Evolutionary conservation across 1,140 invertebrate genomes (phyloP).

Genomic region (Oryzaephilus surinamensis): DNA sequence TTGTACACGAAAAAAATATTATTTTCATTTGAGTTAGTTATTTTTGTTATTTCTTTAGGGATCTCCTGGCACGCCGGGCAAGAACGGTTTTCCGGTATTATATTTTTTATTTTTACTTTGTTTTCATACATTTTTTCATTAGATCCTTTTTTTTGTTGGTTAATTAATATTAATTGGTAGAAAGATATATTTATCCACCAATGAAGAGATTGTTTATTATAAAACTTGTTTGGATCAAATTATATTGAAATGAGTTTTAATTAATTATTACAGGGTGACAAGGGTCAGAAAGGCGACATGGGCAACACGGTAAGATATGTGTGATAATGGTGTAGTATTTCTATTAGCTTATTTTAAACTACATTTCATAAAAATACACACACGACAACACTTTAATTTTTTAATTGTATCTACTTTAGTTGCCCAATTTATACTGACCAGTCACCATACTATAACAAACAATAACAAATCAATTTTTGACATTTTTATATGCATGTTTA

Average conservation of each 20-base stretch:
- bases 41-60: conserved; percentile 51
- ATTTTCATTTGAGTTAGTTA: conserved; percentile 21
- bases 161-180: conserved; percentile 20
- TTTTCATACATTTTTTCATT: conserved; percentile 17
- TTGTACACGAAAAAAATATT: conserved; percentile 1
- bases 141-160: conserved; percentile 6
- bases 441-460: too few species aligned
- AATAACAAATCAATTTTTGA: conserved; percentile 5
- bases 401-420: too few species aligned
- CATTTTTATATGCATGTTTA: conserved; percentile 14
- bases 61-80: conserved; percentile 62
- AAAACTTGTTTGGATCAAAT: conserved; percentile 17
- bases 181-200: conserved; percentile 3
- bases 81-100: conserved; percentile 82
- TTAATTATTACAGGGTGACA: conserved; percentile 50
- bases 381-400: neutral
- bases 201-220: conserved; percentile 1
- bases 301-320: conserved; percentile 52
- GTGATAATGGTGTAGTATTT: conserved; percentile 11
- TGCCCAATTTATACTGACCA: conserved; percentile 15
- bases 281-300: conserved; percentile 54
- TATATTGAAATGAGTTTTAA: conserved; percentile 7
- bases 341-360: neutral
- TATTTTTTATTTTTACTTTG: conserved; percentile 39
- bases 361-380: neutral